Evolutionary conservation across 2,797 vertebrate genomes (phyloP), one percentile per base, ranked within the genome.

Genomic region (Ceryle rudis): DNA sequence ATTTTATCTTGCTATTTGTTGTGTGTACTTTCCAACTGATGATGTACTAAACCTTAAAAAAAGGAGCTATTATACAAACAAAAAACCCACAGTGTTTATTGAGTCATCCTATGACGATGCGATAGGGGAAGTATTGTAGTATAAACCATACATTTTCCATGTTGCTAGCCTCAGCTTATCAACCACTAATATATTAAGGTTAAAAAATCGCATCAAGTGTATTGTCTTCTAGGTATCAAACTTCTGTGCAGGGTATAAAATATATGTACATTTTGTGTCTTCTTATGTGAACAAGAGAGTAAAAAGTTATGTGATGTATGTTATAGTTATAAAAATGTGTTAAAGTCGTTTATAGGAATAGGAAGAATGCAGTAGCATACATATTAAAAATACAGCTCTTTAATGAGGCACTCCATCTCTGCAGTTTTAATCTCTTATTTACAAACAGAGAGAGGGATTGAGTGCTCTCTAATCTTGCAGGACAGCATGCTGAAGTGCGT

Each of bases 211-310:
- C 5, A 16, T 78, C 5, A 19, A 62, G 18, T 22, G 10, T 29
- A 8, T 81, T 88, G 94, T 72, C 26, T 62, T 90, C 12, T 65
- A 65, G 41, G 10, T 62, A 28, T 31, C 14, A 14, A 3, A 69
- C 26, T 78, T 88, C 47, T 54, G 18, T 41, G 28, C 25, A 55
- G 60, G 44, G 4, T 58, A 46, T 67, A 84, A 91, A 62, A n/a
- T 20, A 39, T 0, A n/a, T 1, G 0, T 47, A 26, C 0, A 0
- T 70, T 88, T 81, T 28, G 4, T 51, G 28, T 39, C 11, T 2
- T 72, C 58, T 26, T 55, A 3, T 13, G 14, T 39, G 29, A 70
- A 70, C 33, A 69, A 44, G 55, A 57, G 46, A 35, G 11, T 69
- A n/a, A 81, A 72, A 83, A 37, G 13, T 39, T 13, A 14, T 14